These are phyloP conservation scores for Vidua chalybeata DNA, from an alignment of 2,113 vertebrate genomes.

Conservation along the genomic window DNA sequence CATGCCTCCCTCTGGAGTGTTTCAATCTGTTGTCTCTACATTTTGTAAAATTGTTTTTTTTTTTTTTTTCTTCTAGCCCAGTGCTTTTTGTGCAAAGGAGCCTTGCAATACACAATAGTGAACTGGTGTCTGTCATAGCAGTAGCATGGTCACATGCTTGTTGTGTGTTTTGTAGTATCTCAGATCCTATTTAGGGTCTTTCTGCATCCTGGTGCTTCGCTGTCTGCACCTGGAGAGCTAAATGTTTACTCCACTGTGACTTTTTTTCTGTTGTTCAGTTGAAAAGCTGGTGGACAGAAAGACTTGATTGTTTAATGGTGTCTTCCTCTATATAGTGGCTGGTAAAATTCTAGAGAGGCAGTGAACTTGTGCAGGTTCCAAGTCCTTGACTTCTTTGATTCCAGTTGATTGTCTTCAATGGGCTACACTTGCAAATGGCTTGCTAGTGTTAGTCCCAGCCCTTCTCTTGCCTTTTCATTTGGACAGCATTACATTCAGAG, in stretches of 20 bases:
- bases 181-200: background rate
- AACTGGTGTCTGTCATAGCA: background rate
- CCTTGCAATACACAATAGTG: background rate
- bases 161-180: background rate
- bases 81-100: background rate
- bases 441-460: background rate
- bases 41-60: background rate
- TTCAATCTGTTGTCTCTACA: background rate
- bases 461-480: background rate
- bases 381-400: background rate
- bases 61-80: fast-evolving
- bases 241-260: background rate
- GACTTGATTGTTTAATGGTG: background rate
- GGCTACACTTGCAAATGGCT: background rate
- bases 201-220: background rate
- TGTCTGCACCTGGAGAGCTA: background rate
- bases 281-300: background rate
- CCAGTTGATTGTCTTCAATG: background rate
- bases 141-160: background rate
- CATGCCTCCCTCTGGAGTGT: background rate
- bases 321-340: background rate
- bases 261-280: background rate
- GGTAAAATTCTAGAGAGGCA: background rate
- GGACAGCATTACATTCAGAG: background rate
- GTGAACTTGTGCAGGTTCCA: background rate